Conservation (phyloP, 2,797 vertebrate genomes). For the Anolis apletophallus region DNA sequence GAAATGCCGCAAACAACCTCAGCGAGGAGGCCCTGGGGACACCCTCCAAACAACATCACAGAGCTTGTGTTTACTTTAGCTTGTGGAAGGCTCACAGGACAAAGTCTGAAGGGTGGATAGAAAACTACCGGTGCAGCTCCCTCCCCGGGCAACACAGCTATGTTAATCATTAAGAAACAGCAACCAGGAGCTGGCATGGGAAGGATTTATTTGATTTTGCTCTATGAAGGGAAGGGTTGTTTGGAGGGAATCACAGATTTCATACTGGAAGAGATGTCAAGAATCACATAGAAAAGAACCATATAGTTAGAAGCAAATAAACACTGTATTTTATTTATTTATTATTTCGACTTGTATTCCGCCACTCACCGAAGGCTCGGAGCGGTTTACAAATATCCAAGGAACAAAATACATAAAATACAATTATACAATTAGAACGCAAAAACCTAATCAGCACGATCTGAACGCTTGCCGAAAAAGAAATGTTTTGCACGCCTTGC, state of each 20-base stretch:
- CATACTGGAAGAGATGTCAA: neutral
- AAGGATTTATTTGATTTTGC: constrained; percentile 10
- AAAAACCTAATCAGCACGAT: no score
- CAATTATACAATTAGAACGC: no score
- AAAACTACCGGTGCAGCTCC: neutral
- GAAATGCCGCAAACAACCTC: neutral
- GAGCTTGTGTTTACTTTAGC: constrained; percentile 30
- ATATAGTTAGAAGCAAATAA: no score
- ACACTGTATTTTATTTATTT: no score
- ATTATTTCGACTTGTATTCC: no score
- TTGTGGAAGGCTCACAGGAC: constrained; percentile 26
- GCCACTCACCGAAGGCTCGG: no score
- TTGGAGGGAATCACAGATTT: no score
- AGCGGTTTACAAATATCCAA: no score
- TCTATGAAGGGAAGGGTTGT: neutral
- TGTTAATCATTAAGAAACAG: constrained; percentile 44
- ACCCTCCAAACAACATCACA: constrained; percentile 4
- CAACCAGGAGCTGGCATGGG: neutral
- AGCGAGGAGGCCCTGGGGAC: neutral
- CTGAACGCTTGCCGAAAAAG: no score
- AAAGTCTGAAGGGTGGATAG: constrained; percentile 37
- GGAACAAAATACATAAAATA: no score
- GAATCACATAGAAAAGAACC: no score
- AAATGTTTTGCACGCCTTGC: no score
- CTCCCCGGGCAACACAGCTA: neutral